These are phyloP conservation scores for Pyrrhia umbra DNA, from an alignment of 2,888 invertebrate genomes.

Conservation along the genomic window DNA sequence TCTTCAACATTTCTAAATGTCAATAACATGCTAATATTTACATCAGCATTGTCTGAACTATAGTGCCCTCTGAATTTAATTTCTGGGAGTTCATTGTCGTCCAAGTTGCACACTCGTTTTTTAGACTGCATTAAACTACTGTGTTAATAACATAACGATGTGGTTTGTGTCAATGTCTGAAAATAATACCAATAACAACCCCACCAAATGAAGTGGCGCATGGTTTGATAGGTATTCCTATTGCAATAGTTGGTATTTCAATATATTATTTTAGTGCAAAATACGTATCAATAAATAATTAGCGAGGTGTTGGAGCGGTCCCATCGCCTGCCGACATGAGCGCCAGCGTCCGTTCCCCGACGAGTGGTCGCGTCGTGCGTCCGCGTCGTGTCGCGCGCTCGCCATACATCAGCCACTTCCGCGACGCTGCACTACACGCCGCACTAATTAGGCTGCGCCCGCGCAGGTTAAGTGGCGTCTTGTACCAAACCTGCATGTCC, in stretches of 20 bases:
- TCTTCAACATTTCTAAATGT: background rate
- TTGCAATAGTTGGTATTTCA: no score
- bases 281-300: constrained; percentile 17
- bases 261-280: constrained; percentile 1
- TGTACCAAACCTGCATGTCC: constrained; percentile 49
- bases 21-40: no score
- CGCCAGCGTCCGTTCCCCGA: constrained; percentile 22
- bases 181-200: no score
- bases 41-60: no score
- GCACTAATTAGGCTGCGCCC: constrained; percentile 54
- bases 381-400: constrained; percentile 34
- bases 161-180: no score
- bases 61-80: no score
- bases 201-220: no score
- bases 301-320: constrained; percentile 12
- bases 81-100: no score
- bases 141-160: no score
- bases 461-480: constrained; percentile 58
- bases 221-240: no score
- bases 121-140: no score
- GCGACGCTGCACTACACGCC: constrained; percentile 39
- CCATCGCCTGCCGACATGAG: constrained; percentile 8
- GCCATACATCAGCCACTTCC: constrained; percentile 42
- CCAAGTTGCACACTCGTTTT: no score
- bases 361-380: constrained; percentile 30